Percentiles rank a stretch among this genome's conserved stretches.
phyloP scores from a whole-genome alignment of 2,797 vertebrate genomes.

The Clarias pachynema region DNA sequence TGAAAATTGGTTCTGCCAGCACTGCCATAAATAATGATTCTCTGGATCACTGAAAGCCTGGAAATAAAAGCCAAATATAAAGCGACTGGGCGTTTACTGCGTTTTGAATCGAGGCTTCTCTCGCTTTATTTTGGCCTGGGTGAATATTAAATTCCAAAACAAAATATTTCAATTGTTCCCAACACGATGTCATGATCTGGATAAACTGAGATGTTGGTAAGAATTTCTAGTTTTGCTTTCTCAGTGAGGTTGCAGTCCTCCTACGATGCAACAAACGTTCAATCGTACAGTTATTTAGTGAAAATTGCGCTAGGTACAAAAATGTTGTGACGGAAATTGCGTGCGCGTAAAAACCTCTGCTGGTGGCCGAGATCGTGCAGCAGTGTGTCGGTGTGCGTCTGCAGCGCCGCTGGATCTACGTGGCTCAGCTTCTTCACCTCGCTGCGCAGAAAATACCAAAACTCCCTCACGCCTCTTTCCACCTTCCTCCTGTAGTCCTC shows the following conservation, averaged over 20 bases:
- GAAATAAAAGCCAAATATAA: neutral
- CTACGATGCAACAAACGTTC: neutral
- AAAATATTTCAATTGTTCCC: neutral
- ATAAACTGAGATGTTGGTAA: neutral
- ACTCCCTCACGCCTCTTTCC: constrained; percentile 94
- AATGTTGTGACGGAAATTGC: neutral
- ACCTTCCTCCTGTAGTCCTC: constrained; percentile 90
- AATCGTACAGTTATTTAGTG: neutral
- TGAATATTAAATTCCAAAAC: neutral
- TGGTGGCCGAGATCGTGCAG: constrained; percentile 94
- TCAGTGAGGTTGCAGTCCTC: neutral
- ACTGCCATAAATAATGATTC: neutral
- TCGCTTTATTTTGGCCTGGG: neutral
- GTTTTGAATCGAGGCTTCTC: neutral
- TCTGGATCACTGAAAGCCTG: neutral
- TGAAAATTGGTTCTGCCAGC: constrained; percentile 9
- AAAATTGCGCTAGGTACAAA: neutral
- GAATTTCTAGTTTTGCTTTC: neutral
- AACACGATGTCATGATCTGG: neutral
- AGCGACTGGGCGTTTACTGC: neutral
- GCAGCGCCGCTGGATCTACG: constrained; percentile 82
- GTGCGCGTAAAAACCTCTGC: constrained; percentile 82
- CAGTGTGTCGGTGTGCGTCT: constrained; percentile 86
- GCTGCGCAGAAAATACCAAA: constrained; percentile 97
- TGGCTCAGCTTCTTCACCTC: constrained; percentile 92